Base-by-base conservation (phyloP, 2,888 invertebrate genomes). In the Drosophila colorata region DNA sequence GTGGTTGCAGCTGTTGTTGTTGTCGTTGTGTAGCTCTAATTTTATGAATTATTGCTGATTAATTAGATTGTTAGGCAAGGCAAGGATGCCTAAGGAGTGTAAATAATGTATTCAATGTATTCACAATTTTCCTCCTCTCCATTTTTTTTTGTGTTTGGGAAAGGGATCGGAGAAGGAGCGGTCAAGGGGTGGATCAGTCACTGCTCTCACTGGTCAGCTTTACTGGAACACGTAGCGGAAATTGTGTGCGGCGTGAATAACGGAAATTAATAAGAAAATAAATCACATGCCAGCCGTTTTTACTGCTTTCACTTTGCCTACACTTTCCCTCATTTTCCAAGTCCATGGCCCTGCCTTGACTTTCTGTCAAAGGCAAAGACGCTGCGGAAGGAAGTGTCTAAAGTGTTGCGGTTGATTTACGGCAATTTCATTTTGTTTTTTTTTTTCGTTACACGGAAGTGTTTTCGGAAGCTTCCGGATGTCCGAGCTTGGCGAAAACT, bases 231-330 rank as follows among this genome's bases (percentile, higher is more conserved):
- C 74, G 74, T 73, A 75, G 66, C 81, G 81, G 82, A 80, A 78
- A 74, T 82, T 78, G 75, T 80, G 72, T 78, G 74, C 70, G 74
- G 78, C 75, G 77, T 73, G 74, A 80, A 80, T 74, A 83, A 71
- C 83, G 83, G 83, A 83, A 83, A 83, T 83, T 83, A 83, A 83
- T 80, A 76, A 74, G 80, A 78, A 80, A 77, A 83, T 83, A 83
- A 83, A 83, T 83, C 83, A 83, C 76, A 79, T 71, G 71, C 56
- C 55, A 65, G 79, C 69, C 79, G 69, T 63, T 71, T 63, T 76
- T 61, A 60, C 61, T 66, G 52, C 55, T 46, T 20, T 57, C 25
- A 37, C 53, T 66, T 55, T 53, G 43, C 68, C 43, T 53, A 35
- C 46, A 40, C n/a, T 57, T 38, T 38, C 38, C 31, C 47, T 35